phyloP scores from a whole-genome alignment of 2,888 invertebrate species.

The Poecilus cupreus region DNA sequence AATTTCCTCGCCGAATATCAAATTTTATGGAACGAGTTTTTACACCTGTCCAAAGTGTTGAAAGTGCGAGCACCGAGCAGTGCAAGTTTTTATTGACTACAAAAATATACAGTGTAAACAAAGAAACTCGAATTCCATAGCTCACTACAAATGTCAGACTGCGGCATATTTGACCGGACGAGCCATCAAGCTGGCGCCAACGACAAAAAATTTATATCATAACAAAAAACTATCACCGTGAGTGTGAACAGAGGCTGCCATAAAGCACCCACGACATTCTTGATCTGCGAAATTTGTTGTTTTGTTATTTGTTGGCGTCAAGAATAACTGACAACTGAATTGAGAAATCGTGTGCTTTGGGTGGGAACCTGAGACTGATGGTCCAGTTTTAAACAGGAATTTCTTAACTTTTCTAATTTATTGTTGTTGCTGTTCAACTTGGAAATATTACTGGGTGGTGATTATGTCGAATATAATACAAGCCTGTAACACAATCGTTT shows the following conservation, averaged over 20 bases:
- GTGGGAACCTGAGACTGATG: too few species aligned
- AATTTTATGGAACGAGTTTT: not conserved
- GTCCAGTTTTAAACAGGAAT: too few species aligned
- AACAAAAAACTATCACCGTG: not conserved
- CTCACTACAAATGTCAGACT: slow-evolving; percentile 10
- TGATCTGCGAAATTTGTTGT: slow-evolving; percentile 18
- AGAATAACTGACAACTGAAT: not conserved
- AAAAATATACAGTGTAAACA: slow-evolving; percentile 4
- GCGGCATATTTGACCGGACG: slow-evolving; percentile 21
- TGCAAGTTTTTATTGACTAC: not conserved
- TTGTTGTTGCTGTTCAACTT: too few species aligned
- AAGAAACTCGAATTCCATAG: slow-evolving; percentile 13
- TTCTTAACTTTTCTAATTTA: too few species aligned
- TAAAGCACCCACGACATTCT: slow-evolving; percentile 16
- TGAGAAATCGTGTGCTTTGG: too few species aligned
- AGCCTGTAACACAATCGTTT: too few species aligned
- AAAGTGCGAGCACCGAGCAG: not conserved
- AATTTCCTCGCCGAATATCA: not conserved
- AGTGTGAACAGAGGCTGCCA: slow-evolving; percentile 11
- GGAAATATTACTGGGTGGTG: too few species aligned
- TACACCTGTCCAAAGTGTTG: slow-evolving; percentile 18
- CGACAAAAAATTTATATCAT: slow-evolving; percentile 10
- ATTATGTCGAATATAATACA: too few species aligned
- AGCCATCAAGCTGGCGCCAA: slow-evolving; percentile 1
- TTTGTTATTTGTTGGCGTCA: not conserved